phyloP scores from a whole-genome alignment of 2,113 vertebrate species.

The Corvus moneduloides region DNA sequence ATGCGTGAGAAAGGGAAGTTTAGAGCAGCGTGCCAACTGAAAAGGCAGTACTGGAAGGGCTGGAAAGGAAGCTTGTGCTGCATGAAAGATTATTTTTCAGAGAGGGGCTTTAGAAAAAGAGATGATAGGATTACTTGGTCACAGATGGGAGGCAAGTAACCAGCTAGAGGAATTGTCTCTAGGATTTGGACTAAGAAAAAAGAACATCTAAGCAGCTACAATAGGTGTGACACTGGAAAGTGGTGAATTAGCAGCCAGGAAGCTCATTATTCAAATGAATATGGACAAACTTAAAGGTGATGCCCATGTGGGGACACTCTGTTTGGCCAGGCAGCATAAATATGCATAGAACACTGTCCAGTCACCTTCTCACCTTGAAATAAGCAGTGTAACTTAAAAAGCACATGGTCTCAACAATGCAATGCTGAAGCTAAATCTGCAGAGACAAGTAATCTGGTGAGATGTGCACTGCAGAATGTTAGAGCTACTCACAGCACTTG shows the following conservation, averaged over 20 bases:
- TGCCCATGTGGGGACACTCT: neutral
- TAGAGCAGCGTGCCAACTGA: neutral
- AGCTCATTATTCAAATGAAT: slow-evolving; percentile 26
- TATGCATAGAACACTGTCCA: neutral
- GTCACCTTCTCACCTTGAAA: neutral
- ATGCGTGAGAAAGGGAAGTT: neutral
- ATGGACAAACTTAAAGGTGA: neutral
- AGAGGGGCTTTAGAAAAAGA: neutral
- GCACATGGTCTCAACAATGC: neutral
- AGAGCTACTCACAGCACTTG: neutral
- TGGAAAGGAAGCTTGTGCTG: neutral
- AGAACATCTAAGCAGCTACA: neutral
- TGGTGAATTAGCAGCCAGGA: neutral
- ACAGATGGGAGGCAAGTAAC: neutral
- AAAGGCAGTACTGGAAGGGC: neutral
- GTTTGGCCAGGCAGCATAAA: slow-evolving; percentile 5
- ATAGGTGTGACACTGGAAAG: neutral
- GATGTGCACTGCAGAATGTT: neutral
- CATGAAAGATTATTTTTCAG: neutral
- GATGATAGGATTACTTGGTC: neutral
- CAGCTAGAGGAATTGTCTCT: neutral
- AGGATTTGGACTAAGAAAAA: neutral
- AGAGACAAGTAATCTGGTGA: neutral
- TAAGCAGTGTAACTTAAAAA: neutral
- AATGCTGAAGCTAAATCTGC: slow-evolving; percentile 18